phyloP scores from a whole-genome alignment of 2,797 vertebrate species.

The Propithecus deckenii region DNA sequence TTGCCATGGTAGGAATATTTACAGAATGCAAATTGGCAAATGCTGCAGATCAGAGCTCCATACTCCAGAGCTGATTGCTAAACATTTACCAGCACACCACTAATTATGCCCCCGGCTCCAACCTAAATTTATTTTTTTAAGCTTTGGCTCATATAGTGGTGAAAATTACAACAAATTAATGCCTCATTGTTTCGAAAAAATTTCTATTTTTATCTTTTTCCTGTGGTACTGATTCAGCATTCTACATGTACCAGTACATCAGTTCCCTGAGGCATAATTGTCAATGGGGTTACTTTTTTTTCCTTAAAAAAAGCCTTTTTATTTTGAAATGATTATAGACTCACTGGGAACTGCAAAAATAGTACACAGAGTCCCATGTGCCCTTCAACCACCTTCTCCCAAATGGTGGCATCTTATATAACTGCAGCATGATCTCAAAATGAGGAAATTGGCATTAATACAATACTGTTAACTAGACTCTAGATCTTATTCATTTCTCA shows the following conservation, averaged over 20 bases:
- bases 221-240: not conserved
- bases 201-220: not conserved
- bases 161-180: not conserved
- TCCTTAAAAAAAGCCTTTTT: not conserved
- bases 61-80: not conserved
- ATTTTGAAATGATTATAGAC: constrained; percentile 10
- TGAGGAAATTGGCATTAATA: not conserved
- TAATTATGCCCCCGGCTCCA: not conserved
- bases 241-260: not conserved
- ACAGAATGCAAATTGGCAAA: not conserved
- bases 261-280: not conserved
- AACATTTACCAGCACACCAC: not conserved
- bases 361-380: not conserved
- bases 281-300: not conserved
- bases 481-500: not conserved
- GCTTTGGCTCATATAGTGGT: not conserved
- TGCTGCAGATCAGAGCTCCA: not conserved
- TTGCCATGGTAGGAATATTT: not conserved
- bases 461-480: not conserved
- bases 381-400: not conserved
- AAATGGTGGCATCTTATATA: not conserved
- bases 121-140: not conserved
- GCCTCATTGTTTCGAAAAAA: not conserved
- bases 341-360: not conserved
- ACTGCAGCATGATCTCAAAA: not conserved